Base-by-base conservation (phyloP, 2,888 invertebrate genomes). In the Megamerina dolium region DNA sequence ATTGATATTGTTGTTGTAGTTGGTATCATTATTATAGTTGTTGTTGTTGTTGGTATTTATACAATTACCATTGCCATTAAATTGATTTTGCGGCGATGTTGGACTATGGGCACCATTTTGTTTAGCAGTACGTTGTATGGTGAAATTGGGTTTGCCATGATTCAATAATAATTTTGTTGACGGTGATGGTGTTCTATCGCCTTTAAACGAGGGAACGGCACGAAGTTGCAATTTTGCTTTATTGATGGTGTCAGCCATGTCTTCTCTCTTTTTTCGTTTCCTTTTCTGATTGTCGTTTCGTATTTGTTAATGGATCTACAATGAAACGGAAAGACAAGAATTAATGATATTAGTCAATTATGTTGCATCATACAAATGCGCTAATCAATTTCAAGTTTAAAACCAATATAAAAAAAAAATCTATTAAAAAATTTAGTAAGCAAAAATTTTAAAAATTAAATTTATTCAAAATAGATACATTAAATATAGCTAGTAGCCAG, bases 141-240 rank as follows among this genome's bases (percentile, higher is more conserved):
- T 70, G 36, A 70, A 70, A 56, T 70, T 70, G 14, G 70, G 70
- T 46, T 70, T 70, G 45, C 70, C 70, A 46, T 70, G 70, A 49
- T 51, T 70, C 26, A 70, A 60, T 55, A 70, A 45, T 26, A 70
- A 58, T 52, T 70, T 70, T 9, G 67, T 57, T 16, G 68, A 57
- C 23, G 69, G 68, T 29, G 69, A 64, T 41, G 65, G 62, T 19
- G 57, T 59, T 48, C 64, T 69, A 32, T 69, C 69, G 10, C 48
- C 49, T 36, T 42, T 53, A 8, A 44, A 14, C 18, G 47, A 27
- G 17, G 41, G 33, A 16, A 55, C 52, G 6, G 57, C 33, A 40
- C 64, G 66, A 30, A 68, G 57, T 51, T 66, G 64, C 46, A 68
- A 48, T 57, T 66, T 68, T 35, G 64, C 59, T 53, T 66, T 66